Evolutionary conservation across 2,113 vertebrate genomes (phyloP).

Genomic region (Chamaea fasciata): DNA sequence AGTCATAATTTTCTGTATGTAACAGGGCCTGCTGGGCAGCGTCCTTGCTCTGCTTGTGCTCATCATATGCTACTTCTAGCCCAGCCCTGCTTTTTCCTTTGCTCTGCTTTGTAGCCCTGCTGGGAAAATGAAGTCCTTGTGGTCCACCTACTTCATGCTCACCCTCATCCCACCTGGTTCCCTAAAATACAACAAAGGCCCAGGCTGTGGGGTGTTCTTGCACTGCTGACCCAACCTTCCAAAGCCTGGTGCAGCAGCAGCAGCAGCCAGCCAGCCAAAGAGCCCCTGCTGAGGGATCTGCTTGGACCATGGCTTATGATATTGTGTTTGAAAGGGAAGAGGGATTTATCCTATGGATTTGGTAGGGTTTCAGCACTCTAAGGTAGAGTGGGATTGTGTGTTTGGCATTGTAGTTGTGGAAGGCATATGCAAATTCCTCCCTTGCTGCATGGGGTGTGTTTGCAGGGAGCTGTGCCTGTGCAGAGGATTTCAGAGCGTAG

Average conservation of each 20-base stretch:
- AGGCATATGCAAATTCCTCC: background rate
- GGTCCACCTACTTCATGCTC: background rate
- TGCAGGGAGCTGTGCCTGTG: background rate
- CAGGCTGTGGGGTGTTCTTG: background rate
- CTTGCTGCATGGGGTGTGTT: rapidly evolving
- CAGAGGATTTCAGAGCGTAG: background rate
- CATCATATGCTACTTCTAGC: background rate
- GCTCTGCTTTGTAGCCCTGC: background rate
- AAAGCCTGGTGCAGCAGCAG: background rate
- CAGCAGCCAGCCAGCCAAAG: background rate
- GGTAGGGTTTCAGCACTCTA: background rate
- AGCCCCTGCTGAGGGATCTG: background rate
- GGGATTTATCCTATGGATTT: background rate
- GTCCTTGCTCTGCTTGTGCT: background rate
- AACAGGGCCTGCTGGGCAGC: background rate
- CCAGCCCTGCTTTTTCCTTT: background rate
- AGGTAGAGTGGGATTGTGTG: background rate
- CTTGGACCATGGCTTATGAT: background rate
- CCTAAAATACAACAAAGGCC: background rate
- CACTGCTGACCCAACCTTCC: background rate
- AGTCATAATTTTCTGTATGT: background rate
- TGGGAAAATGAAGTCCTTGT: background rate
- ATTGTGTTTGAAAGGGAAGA: background rate
- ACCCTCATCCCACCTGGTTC: background rate
- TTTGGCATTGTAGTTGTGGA: background rate